Evolutionary conservation across 2,797 vertebrate species (phyloP), one percentile per base, ranked within the genome.

Genomic region (Gephyroberyx darwinii): DNA sequence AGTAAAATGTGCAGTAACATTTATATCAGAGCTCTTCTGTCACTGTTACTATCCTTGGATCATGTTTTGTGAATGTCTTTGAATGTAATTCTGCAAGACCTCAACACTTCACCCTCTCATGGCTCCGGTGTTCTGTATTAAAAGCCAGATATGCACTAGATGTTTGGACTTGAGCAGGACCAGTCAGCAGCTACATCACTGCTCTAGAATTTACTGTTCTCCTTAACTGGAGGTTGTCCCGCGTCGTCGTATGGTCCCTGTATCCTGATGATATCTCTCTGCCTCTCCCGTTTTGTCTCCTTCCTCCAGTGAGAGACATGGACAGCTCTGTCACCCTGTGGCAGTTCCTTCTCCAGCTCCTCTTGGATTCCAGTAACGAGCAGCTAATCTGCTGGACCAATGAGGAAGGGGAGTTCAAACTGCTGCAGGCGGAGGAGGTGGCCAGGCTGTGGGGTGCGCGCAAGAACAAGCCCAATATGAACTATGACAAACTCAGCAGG

Each of bases 391-490:
- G 95, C 90, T 99, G 98, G 97, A 99, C 96, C 85, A 98, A 96
- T 61, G 94, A 93, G 76, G 95, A 98, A 55, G 98, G 98, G 50
- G 97, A 99, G 88, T 99, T 99, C 88, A 99, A 99, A 82, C 95
- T 99, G 87, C 90, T 97, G 84, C 96, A 97, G 92, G 97, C 98
- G 0, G 98, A 99, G 91, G 96, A 99, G 92, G 98, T 99, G 91
- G 98, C 98, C 86, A 94, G 95, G 56, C 94, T 99, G 69, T 99
- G 98, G 97, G 97, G 97, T 2, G 96, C 96, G 76, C 96, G 96
- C 56, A 99, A 99, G 90, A 99, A 98, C 92, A 99, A 99, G 86
- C 97, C 97, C 71, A 98, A 94, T 80, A 99, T 99, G 97, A 99
- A 99, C 91, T 99, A 99, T 0, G 97, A 99, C 87, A 99, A 99